These are phyloP conservation scores for Sciurus carolinensis DNA, from an alignment of 2,797 vertebrate genomes.

Conservation along the genomic window DNA sequence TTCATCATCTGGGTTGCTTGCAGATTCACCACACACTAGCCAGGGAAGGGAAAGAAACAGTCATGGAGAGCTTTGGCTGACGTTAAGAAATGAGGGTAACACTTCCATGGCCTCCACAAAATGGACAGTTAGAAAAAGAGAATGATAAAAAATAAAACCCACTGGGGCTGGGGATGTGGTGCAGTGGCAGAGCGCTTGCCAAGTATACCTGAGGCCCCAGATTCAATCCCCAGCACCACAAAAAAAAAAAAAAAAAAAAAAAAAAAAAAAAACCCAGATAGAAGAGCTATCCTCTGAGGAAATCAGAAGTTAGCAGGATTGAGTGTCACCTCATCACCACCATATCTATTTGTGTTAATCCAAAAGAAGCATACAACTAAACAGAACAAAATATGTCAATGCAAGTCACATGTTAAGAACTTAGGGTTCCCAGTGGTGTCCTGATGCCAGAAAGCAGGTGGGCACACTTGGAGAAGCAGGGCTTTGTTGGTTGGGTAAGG, in stretches of 20 bases:
- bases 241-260: too few species aligned
- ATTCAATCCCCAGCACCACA: too few species aligned
- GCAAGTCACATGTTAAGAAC: neutral
- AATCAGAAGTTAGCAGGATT: neutral
- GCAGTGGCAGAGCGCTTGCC: too few species aligned
- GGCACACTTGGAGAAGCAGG: neutral
- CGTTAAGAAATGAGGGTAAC: neutral
- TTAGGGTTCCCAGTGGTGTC: rapidly evolving
- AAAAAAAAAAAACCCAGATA: neutral
- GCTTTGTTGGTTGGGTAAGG: neutral
- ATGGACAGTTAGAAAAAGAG: neutral
- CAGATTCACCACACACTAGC: constrained; percentile 92
- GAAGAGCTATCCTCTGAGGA: neutral
- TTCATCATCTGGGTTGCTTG: constrained; percentile 92
- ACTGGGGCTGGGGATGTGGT: too few species aligned
- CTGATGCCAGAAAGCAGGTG: neutral
- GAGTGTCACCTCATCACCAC: neutral
- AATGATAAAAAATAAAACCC: neutral
- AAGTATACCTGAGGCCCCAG: too few species aligned
- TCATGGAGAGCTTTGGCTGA: neutral
- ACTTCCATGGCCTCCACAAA: neutral
- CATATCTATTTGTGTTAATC: neutral
- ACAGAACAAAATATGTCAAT: neutral
- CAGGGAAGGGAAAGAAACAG: neutral
- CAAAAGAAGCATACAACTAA: neutral